Base-by-base conservation (phyloP, 1,140 invertebrate genomes). In the Listronotus bonariensis region DNA sequence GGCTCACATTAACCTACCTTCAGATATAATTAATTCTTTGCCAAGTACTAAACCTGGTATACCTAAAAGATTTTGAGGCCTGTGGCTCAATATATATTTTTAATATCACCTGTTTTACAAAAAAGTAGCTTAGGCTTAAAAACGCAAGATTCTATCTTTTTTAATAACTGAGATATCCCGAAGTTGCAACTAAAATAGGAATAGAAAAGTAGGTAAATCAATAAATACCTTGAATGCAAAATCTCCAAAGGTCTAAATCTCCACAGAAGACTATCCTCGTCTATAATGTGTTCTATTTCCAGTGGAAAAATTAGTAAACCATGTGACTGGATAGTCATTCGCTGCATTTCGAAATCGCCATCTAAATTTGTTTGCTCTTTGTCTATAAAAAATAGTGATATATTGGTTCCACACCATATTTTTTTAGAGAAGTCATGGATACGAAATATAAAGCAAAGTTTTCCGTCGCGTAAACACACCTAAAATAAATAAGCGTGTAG, bases 221-320 rank as follows among this genome's bases (percentile, higher is more conserved):
- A n/a, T n/a, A 41, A 15, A 54, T 59, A 73, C 70, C 62, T 68
- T 63, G 60, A 43, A 15, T 67, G 56, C 6, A 72, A 31, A 14
- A 81, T 82, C 68, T 81, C 83, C 55, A 65, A 74, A 54, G 76
- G 82, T 42, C 79, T 77, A 31, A 86, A 79, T 18, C 80, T 79
- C 61, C 80, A 80, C 0, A 88, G 73, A 0, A 86, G 86, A 67
- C 85, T 87, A 4, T 77, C 68, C 14, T 80, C 71, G 67, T 86
- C 82, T 18, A 88, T 87, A 3, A 83, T 77, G 75, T 88, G 86
- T 17, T 84, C 82, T 0, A 88, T 82, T 0, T 83, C 83, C 34
- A 87, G 79, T 0, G 87, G 87, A 83, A 87, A 88, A 5, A 87
- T 77, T 1, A 88, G 79, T 38, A 87, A 26, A 80, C 81, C 73